Evolutionary conservation across 2,888 invertebrate species (phyloP).

Genomic region (Adineta ricciae): DNA sequence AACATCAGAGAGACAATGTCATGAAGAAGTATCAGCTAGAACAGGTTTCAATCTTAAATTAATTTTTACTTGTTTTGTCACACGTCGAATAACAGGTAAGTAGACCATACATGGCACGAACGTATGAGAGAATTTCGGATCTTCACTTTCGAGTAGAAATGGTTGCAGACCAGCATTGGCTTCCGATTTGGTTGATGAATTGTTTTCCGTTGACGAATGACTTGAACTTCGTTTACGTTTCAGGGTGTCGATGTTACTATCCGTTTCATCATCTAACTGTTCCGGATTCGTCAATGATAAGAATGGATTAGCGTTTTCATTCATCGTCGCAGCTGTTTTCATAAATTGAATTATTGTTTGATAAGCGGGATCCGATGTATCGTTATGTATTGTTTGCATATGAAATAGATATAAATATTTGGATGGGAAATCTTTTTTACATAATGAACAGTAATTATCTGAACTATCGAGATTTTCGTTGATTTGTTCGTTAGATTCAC

Average conservation of each 20-base stretch:
- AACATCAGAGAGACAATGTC: neutral
- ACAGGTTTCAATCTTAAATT: conserved; percentile 32
- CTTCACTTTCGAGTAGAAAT: conserved; percentile 53
- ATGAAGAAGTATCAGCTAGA: neutral
- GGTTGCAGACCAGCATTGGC: conserved; percentile 65
- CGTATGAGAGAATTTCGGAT: conserved; percentile 50
- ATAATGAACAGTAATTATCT: conserved; percentile 25
- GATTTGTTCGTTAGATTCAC: neutral
- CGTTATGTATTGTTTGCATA: conserved; percentile 46
- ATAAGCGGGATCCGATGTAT: neutral
- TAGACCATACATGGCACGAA: conserved; percentile 84
- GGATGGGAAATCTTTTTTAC: conserved; percentile 47
- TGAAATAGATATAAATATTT: conserved; percentile 50
- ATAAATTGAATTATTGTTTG: conserved; percentile 10
- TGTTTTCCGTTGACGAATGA: neutral
- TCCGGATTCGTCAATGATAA: neutral
- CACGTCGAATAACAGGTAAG: conserved; percentile 77
- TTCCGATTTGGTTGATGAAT: neutral
- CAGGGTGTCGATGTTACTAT: neutral
- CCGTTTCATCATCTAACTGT: neutral
- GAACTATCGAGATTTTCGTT: conserved; percentile 8
- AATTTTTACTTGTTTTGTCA: conserved; percentile 65
- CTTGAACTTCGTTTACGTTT: conserved; percentile 14
- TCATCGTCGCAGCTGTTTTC: neutral
- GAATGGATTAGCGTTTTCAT: neutral